Evolutionary conservation across 2,888 invertebrate genomes (phyloP).

Genomic region (Epistrophe eligans): DNA sequence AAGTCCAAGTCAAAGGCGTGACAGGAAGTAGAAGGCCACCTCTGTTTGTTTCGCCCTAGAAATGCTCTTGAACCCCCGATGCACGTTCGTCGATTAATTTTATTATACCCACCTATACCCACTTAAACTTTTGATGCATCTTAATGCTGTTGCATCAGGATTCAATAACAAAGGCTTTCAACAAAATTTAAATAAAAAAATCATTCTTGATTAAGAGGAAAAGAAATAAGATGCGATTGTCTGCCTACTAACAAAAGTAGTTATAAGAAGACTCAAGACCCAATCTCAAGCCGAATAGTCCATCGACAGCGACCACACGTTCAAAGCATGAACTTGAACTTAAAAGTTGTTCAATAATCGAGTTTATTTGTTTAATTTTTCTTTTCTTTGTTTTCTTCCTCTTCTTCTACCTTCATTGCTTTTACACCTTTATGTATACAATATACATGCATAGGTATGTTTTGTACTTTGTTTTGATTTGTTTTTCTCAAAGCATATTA

Average conservation of each 20-base stretch:
- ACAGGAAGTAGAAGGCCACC: conserved; percentile 48
- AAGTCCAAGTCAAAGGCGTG: conserved; percentile 35
- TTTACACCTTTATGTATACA: no score
- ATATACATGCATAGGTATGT: background rate
- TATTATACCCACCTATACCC: background rate
- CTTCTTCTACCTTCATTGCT: conserved; percentile 15
- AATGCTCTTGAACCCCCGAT: conserved; percentile 46
- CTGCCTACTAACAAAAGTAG: background rate
- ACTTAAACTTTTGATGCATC: conserved; percentile 12
- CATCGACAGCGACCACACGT: conserved; percentile 10
- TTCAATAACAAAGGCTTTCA: conserved; percentile 14
- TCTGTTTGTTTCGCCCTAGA: conserved; percentile 22
- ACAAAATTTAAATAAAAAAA: conserved; percentile 1
- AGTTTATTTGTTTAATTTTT: conserved; percentile 29
- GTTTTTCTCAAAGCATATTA: conserved; percentile 10
- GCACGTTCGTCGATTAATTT: conserved; percentile 14
- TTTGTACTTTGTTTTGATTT: conserved; percentile 16
- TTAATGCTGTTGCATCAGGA: conserved; percentile 13
- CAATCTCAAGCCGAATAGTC: conserved; percentile 18
- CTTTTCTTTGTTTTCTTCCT: conserved; percentile 24
- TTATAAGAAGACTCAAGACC: background rate
- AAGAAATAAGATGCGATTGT: conserved; percentile 1
- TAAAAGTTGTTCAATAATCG: conserved; percentile 56
- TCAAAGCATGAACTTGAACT: conserved; percentile 73
- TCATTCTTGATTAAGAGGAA: background rate